Percentiles rank a stretch among this genome's conserved stretches.
Conservation (phyloP, 1,140 invertebrate genomes). For the Plectus sambesii region DNA sequence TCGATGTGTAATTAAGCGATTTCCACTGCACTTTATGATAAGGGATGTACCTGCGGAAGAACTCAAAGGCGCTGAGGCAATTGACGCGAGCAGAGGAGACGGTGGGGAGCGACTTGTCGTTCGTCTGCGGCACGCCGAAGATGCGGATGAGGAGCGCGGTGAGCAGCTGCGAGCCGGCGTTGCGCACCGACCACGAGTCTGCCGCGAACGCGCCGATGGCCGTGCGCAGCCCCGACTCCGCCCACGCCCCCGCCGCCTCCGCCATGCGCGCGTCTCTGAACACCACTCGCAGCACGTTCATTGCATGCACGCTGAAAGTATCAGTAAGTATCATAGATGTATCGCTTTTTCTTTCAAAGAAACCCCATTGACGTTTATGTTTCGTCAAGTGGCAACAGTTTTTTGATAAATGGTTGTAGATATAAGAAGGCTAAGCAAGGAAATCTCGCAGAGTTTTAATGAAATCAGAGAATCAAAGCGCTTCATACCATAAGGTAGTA, state of each 20-base stretch:
- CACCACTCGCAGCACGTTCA: constrained; percentile 30
- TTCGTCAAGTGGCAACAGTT: too few relatives aligned
- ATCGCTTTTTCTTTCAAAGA: too few relatives aligned
- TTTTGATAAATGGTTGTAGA: too few relatives aligned
- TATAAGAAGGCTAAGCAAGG: neutral
- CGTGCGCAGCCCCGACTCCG: constrained; percentile 25
- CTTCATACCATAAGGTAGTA: too few relatives aligned
- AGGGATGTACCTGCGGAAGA: constrained; percentile 28
- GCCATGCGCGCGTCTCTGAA: constrained; percentile 19
- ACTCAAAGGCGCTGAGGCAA: constrained; percentile 29
- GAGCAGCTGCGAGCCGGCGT: constrained; percentile 33
- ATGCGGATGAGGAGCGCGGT: constrained; percentile 29
- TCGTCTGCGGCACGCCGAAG: constrained; percentile 28
- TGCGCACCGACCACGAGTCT: constrained; percentile 30
- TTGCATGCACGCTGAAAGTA: constrained; percentile 29
- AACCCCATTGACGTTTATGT: too few relatives aligned
- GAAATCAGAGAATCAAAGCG: too few relatives aligned
- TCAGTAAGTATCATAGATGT: too few relatives aligned
- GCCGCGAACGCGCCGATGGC: constrained; percentile 22
- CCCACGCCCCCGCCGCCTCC: constrained; percentile 14
- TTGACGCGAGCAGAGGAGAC: constrained; percentile 16
- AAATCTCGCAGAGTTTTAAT: constrained; percentile 23
- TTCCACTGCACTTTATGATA: too few relatives aligned
- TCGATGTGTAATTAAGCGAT: too few relatives aligned
- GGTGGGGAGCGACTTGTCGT: constrained; percentile 17